Conservation (phyloP, 2,113 vertebrate genomes). For the Callorhinus ursinus region DNA sequence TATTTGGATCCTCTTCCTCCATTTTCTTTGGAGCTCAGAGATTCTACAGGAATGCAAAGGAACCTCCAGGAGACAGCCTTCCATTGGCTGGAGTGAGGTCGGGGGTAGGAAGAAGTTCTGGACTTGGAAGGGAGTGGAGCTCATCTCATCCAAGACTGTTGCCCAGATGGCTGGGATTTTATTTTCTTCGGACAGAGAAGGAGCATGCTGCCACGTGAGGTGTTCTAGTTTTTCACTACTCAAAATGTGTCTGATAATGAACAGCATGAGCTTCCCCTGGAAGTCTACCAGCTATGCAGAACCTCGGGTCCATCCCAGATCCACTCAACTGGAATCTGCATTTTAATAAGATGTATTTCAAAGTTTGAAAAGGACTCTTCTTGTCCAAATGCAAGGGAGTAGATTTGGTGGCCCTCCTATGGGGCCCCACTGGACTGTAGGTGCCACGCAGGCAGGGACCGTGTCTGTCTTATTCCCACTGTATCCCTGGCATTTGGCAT, state of each 20-base stretch:
- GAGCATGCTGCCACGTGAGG: not conserved
- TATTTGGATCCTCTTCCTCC: not conserved
- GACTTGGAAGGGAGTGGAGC: not conserved
- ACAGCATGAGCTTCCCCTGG: not conserved
- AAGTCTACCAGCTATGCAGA: not conserved
- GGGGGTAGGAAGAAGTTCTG: not conserved
- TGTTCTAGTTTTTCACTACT: not conserved
- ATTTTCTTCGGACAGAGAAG: not conserved
- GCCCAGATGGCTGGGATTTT: not conserved
- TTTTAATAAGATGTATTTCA: not conserved
- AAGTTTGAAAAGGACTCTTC: not conserved
- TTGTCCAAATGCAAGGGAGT: fast-evolving
- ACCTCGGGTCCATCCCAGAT: not conserved
- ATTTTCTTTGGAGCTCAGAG: not conserved
- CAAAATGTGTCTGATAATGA: not conserved
- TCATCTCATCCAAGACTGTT: not conserved
- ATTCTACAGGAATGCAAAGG: not conserved
- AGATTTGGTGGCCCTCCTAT: not conserved
- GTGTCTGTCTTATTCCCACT: not conserved
- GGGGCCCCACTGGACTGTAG: not conserved
- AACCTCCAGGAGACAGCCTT: not conserved
- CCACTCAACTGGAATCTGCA: not conserved
- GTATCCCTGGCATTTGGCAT: not conserved
- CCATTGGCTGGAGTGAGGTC: not conserved
- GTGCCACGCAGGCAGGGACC: too few relatives aligned